Evolutionary conservation across 2,888 invertebrate species (phyloP).

Genomic region (Seira sanloemensis): DNA sequence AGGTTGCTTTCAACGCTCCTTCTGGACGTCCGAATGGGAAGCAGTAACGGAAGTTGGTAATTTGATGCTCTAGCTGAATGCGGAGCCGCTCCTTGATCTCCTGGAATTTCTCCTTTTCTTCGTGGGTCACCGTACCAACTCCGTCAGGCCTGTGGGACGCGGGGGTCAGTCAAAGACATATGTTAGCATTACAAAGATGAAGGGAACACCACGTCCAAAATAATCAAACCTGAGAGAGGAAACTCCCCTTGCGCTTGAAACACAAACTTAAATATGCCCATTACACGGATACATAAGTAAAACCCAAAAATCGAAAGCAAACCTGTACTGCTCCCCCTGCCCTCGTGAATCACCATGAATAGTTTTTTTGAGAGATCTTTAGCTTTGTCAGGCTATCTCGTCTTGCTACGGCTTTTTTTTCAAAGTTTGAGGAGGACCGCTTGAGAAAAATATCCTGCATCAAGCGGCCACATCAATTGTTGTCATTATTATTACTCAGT

Average conservation of each 20-base stretch:
- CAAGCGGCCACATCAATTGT: too few species aligned
- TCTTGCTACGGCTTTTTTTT: conserved; percentile 20
- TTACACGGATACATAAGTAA: conserved; percentile 42
- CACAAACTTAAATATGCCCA: conserved; percentile 64
- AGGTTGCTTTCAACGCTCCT: conserved; percentile 96
- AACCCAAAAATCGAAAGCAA: too few species aligned
- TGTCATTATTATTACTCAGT: too few species aligned
- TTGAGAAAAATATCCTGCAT: too few species aligned
- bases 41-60: conserved; percentile 98
- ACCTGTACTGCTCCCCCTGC: too few species aligned
- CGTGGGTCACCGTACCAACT: conserved; percentile 97
- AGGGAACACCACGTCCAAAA: conserved; percentile 35
- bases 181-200: conserved; percentile 23
- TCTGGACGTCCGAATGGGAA: conserved; percentile 99
- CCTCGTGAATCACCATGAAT: too few species aligned
- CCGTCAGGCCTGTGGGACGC: conserved; percentile 93
- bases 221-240: too few species aligned
- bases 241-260: not conserved
- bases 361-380: conserved; percentile 46
- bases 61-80: conserved; percentile 95
- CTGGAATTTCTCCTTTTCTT: conserved; percentile 98
- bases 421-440: too few species aligned
- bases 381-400: conserved; percentile 63
- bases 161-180: too few species aligned
- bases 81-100: conserved; percentile 97